A percentile compares a stretch with the other conserved stretches of the same genome.
phyloP scores from a whole-genome alignment of 2,797 vertebrate genomes.

The Gadopsis marmoratus region DNA sequence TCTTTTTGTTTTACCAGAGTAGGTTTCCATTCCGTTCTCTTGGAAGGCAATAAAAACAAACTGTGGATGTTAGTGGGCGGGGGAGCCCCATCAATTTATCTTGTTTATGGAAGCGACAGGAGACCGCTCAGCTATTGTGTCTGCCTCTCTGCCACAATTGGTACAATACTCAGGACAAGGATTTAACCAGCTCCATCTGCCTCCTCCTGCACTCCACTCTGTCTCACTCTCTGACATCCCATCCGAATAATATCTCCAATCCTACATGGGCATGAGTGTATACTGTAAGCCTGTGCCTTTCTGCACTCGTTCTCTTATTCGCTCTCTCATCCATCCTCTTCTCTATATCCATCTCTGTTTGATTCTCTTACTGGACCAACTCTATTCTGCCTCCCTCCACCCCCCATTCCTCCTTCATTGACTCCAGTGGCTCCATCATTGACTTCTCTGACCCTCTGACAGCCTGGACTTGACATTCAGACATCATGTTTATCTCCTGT shows the following conservation, averaged over 20 bases:
- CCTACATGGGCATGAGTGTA: slow-evolving; percentile 15
- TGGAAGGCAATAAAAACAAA: slow-evolving; percentile 76
- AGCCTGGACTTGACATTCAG: slow-evolving; percentile 75
- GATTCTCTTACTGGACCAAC: neutral
- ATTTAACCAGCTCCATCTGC: slow-evolving; percentile 79
- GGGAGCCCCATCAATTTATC: slow-evolving; percentile 77
- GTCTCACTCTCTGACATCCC: slow-evolving; percentile 57
- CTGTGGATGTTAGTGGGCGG: slow-evolving; percentile 73
- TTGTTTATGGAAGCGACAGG: slow-evolving; percentile 79
- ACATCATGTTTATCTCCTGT: slow-evolving; percentile 62
- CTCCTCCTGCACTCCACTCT: slow-evolving; percentile 58
- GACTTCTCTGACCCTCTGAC: slow-evolving; percentile 66
- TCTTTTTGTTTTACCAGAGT: slow-evolving; percentile 72
- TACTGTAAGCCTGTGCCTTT: slow-evolving; percentile 24
- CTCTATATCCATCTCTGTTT: slow-evolving; percentile 1
- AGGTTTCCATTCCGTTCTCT: slow-evolving; percentile 72
- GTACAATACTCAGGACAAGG: slow-evolving; percentile 75
- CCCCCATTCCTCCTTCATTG: slow-evolving; percentile 51
- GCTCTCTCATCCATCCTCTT: neutral
- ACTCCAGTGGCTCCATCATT: slow-evolving; percentile 67
- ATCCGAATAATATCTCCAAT: slow-evolving; percentile 46
- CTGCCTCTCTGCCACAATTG: slow-evolving; percentile 76
- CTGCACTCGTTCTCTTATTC: slow-evolving; percentile 16
- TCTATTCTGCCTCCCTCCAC: slow-evolving; percentile 1
- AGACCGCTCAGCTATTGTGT: slow-evolving; percentile 76